A percentile compares a stretch with the other conserved stretches of the same genome.
phyloP scores from a whole-genome alignment of 2,113 vertebrate genomes.

The sheep (Ovis aries) region ARS-UI_Ramb_v3.0 NC_056071.1:13948001-13948500 shows the following conservation, averaged over 20 bases:
- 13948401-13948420: background rate
- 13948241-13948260: background rate
- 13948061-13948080: background rate
- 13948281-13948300: too few relatives aligned
- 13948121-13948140: too few relatives aligned
- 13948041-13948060: background rate
- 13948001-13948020: background rate
- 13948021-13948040: background rate
- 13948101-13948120: background rate
- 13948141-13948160: too few relatives aligned
- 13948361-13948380: background rate
- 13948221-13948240: rapidly evolving
- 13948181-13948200: background rate
- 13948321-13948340: too few relatives aligned
- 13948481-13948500: background rate
- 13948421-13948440: background rate
- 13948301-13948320: too few relatives aligned
- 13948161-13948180: too few relatives aligned
- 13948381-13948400: rapidly evolving
- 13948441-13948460: background rate
- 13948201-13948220: too few relatives aligned
- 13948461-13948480: background rate
- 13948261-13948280: background rate
- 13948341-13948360: background rate
- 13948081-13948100: background rate